Conservation (phyloP, 2,113 vertebrate species). For the Mesitornis unicolor region DNA sequence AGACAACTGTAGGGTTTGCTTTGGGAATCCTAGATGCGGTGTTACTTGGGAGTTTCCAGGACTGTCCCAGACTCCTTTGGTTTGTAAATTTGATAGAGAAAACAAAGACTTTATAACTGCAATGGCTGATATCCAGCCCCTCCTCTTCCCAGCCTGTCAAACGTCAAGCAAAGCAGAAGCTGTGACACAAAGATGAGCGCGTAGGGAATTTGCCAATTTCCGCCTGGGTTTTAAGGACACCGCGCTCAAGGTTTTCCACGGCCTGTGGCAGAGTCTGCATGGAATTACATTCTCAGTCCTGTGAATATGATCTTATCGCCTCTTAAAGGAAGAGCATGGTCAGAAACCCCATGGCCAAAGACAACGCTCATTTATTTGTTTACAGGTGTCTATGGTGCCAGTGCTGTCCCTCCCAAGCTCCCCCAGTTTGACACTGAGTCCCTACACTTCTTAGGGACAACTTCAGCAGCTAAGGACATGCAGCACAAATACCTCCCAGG, state of each 20-base stretch:
- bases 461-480: not conserved
- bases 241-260: not conserved
- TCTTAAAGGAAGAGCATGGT: not conserved
- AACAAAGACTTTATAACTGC: not conserved
- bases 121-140: not conserved
- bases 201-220: not conserved
- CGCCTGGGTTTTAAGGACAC: not conserved
- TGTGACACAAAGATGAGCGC: accelerated
- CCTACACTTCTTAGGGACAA: accelerated
- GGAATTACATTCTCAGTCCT: not conserved
- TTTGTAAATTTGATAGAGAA: not conserved
- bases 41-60: not conserved
- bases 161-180: not conserved
- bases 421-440: not conserved
- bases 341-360: not conserved
- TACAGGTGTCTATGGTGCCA: not conserved
- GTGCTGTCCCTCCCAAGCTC: not conserved
- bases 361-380: not conserved
- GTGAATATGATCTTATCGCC: not conserved
- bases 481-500: not conserved
- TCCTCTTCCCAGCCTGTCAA: not conserved
- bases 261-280: not conserved
- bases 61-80: accelerated
- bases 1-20: not conserved
- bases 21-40: not conserved